Evolutionary conservation across 2,113 vertebrate genomes (phyloP), one percentile per base, ranked within the genome.

Genomic region (Syngnathus typhle): DNA sequence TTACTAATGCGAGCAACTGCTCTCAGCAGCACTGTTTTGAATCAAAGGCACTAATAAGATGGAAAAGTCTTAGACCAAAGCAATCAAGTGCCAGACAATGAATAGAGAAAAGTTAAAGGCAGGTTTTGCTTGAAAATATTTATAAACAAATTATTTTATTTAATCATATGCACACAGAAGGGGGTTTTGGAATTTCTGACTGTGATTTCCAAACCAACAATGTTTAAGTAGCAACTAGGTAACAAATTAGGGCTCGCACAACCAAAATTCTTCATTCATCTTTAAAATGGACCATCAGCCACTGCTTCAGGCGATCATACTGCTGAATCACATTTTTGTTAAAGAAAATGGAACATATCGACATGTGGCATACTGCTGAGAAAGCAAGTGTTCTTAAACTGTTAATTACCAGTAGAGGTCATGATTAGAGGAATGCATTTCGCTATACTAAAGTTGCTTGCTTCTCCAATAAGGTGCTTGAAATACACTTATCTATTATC

Each of bases 321-420:
- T 18, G 58, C 54, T 65, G 75, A 75, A 78, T 65, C 55, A 71
- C 73, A 63, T 81, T 70, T 73, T 54, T 72, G 41, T 59, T 54
- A 32, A 70, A 69, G 73, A 78, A 78, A 81, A 81, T 75, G 61
- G 60, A 46, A 78, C 62, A 65, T 75, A 83, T 77, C 13, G 67
- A 76, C 71, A 67, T 69, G 51, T 27, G 77, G 49, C 66, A 68
- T 56, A 37, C 70, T 81, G 74, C 76, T 82, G 71, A 82, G 70
- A 69, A 81, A 78, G 69, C 60, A 83, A 73, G 74, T 61, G 74
- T 69, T 77, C 77, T 77, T 67, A 68, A 76, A 64, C 64, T 74
- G 70, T 69, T 77, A 67, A 66, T 78, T 70, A 67, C 41, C 37
- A 23, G 49, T 41, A 41, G 41, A 74, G 63, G 71, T 65, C 75